Evolutionary conservation across 2,797 vertebrate genomes (phyloP), one percentile per base, ranked within the genome.

Genomic region (Tadarida brasiliensis): DNA sequence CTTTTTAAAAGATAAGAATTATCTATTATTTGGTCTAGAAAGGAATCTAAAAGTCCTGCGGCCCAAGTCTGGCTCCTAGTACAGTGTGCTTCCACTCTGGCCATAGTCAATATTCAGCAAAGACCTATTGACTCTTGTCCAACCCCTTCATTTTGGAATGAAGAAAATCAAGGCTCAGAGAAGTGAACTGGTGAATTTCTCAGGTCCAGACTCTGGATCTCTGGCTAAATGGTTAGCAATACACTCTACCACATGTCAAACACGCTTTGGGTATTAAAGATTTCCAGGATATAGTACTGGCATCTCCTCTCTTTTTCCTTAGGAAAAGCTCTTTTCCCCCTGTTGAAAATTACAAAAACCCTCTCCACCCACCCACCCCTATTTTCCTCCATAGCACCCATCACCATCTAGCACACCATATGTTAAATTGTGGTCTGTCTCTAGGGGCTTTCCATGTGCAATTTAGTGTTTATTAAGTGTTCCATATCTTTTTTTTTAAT

Each of bases 341-440:
- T 56, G 4, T 78, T 78, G 70, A 94, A 90, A 95, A 88, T 47
- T 67, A 28, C 8, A 88, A 74, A 96, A 91, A 2, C 19, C 5
- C 22, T 89, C 47, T 44, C 71, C 20, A 51, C 11, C 7, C 1
- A 2, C 1, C 30, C 2, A 26, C 30, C 30, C 2, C 22, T 44
- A 7, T 67, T 90, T 56, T 35, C 56, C 8, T 81, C 59, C 39
- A 5, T 20, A 57, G 16, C 8, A 51, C 8, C 4, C 19, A 28
- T 30, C 73, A 22, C n/a, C 10, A 61, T 49, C 33, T 15, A 68
- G 28, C 17, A 2, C 7, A 22, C 57, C 59, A 30, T 8, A 17
- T 51, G n/a, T 84, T 88, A 65, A 77, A 47, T 26, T 87, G 17
- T 61, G 26, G 22, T 82, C n/a, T 87, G 7, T 91, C 24, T 85